Conservation (phyloP, 2,797 vertebrate species). For the Periophthalmus magnuspinnatus region DNA sequence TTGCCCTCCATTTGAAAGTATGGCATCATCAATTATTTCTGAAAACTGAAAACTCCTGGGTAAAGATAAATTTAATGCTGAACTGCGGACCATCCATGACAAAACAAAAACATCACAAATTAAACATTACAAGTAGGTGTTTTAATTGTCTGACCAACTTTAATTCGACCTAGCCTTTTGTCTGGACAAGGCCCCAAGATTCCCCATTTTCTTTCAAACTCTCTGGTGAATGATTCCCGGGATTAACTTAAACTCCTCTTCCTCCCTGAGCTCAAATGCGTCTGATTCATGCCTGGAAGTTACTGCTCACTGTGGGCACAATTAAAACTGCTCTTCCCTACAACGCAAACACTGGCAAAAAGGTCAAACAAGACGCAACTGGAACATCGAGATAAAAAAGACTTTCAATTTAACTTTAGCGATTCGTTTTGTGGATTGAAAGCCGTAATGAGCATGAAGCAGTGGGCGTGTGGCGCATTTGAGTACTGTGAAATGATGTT, state of each 20-base stretch:
- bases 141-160: not conserved
- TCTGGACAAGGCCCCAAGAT: not conserved
- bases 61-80: too few species aligned
- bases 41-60: too few species aligned
- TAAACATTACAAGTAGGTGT: not conserved
- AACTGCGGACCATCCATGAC: too few species aligned
- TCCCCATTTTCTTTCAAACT: constrained; percentile 18
- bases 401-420: constrained; percentile 29
- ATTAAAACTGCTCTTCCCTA: constrained; percentile 37
- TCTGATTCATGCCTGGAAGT: not conserved
- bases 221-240: constrained; percentile 21
- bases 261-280: constrained; percentile 24
- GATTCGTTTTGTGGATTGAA: constrained; percentile 37
- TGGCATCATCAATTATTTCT: too few species aligned
- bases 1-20: too few species aligned
- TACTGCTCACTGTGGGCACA: constrained; percentile 32
- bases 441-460: constrained; percentile 34
- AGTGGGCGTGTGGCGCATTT: constrained; percentile 28
- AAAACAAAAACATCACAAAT: too few species aligned
- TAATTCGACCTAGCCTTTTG: not conserved
- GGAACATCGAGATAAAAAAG: constrained; percentile 1
- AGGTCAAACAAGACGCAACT: not conserved
- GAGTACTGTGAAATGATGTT: constrained; percentile 49
- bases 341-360: constrained; percentile 38
- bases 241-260: constrained; percentile 28